These are phyloP conservation scores for Polyommatus icarus DNA, from an alignment of 2,888 invertebrate species.

Conservation along the genomic window DNA sequence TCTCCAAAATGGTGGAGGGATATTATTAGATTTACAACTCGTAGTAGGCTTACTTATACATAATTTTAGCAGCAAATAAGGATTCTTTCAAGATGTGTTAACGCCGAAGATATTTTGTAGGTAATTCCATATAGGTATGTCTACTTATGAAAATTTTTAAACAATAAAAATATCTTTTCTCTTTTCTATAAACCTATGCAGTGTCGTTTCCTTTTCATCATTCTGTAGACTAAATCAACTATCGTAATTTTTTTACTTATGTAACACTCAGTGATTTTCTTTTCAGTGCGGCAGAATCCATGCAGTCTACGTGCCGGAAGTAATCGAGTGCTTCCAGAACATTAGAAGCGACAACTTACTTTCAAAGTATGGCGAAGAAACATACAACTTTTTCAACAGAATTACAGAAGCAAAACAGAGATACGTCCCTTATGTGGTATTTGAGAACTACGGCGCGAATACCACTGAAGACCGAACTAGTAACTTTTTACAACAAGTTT, in stretches of 20 bases:
- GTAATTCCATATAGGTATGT: background rate
- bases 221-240: background rate
- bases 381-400: background rate
- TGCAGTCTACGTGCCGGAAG: constrained; percentile 42
- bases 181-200: background rate
- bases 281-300: constrained; percentile 51
- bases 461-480: background rate
- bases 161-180: background rate
- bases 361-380: constrained; percentile 51
- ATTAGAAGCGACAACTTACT: constrained; percentile 47
- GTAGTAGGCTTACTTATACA: background rate
- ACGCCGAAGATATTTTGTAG: too few species aligned
- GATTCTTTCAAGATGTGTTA: background rate
- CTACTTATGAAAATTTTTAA: background rate
- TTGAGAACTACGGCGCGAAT: constrained; percentile 25
- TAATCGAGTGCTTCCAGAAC: constrained; percentile 50
- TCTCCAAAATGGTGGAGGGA: background rate
- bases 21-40: background rate
- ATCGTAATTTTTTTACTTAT: background rate
- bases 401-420: background rate
- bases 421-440: constrained; percentile 32
- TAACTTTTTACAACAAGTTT: constrained; percentile 1
- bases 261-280: constrained; percentile 29
- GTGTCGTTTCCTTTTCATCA: background rate
- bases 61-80: background rate